Percentiles rank a stretch among this genome's conserved stretches.
Conservation (phyloP, 2,797 vertebrate genomes). For the Bufotes viridis region DNA sequence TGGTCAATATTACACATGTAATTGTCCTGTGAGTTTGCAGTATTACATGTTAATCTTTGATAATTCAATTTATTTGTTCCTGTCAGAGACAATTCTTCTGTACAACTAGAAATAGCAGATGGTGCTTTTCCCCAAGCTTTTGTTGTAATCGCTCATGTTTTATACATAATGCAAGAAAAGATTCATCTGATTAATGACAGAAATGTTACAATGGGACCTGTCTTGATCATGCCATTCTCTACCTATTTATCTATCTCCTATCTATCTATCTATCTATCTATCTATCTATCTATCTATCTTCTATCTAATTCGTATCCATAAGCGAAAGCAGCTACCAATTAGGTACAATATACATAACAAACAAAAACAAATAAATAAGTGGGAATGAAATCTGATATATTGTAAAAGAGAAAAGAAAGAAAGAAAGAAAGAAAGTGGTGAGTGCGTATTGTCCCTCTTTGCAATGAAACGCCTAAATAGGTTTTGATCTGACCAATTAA, state of each 20-base stretch:
- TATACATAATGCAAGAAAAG: conserved; percentile 42
- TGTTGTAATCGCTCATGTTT: conserved; percentile 49
- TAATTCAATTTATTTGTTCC: conserved; percentile 54
- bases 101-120: conserved; percentile 48
- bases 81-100: conserved; percentile 48
- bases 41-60: conserved; percentile 39
- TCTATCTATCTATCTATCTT: too few relatives aligned
- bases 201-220: neutral
- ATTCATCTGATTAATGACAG: conserved; percentile 23
- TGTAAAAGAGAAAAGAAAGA: too few relatives aligned
- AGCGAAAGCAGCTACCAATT: too few relatives aligned
- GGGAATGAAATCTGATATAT: too few relatives aligned
- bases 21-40: neutral
- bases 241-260: neutral
- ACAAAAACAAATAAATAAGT: too few relatives aligned
- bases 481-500: too few relatives aligned
- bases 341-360: too few relatives aligned
- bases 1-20: neutral
- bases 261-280: neutral
- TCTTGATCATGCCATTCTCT: neutral
- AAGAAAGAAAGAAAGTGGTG: too few relatives aligned
- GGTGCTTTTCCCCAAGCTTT: conserved; percentile 50
- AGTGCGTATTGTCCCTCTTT: too few relatives aligned
- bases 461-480: too few relatives aligned
- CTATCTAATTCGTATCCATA: too few relatives aligned